phyloP scores from a whole-genome alignment of 2,888 invertebrate genomes.

The Pasiphila rectangulata region DNA sequence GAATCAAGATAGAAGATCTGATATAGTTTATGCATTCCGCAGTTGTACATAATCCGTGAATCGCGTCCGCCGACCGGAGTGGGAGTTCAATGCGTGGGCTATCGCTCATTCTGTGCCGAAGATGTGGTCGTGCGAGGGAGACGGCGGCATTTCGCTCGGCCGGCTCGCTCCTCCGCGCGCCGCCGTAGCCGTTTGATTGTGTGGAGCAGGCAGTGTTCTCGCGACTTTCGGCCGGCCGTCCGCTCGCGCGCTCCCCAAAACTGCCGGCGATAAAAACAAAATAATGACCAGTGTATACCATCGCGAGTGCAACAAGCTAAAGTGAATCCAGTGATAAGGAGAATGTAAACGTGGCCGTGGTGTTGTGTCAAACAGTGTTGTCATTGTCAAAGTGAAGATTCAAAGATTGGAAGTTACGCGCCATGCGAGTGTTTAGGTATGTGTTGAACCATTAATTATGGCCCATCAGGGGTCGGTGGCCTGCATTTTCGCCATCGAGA shows the following conservation, averaged over 20 bases:
- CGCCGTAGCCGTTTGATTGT: slow-evolving; percentile 61
- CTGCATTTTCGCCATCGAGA: slow-evolving; percentile 62
- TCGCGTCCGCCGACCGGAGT: slow-evolving; percentile 7
- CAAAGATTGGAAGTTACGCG: slow-evolving; percentile 68
- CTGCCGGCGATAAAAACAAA: slow-evolving; percentile 76
- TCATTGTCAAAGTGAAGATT: slow-evolving; percentile 43
- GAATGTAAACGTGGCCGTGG: slow-evolving; percentile 74
- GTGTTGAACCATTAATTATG: slow-evolving; percentile 74
- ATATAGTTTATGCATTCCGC: neutral
- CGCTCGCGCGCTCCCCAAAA: slow-evolving; percentile 49
- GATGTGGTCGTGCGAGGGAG: slow-evolving; percentile 52
- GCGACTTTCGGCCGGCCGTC: slow-evolving; percentile 61
- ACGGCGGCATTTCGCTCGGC: slow-evolving; percentile 48
- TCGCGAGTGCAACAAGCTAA: slow-evolving; percentile 75
- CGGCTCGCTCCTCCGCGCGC: slow-evolving; percentile 67
- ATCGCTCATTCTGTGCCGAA: slow-evolving; percentile 24
- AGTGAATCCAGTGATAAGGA: slow-evolving; percentile 72
- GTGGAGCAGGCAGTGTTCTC: slow-evolving; percentile 57
- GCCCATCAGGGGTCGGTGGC: slow-evolving; percentile 73
- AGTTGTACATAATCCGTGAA: neutral
- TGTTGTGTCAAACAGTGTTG: slow-evolving; percentile 73
- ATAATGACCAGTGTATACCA: slow-evolving; percentile 74
- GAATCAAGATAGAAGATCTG: neutral
- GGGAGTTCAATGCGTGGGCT: slow-evolving; percentile 9
- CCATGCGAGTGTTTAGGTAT: slow-evolving; percentile 75